phyloP scores from a whole-genome alignment of 2,888 invertebrate species.

The Encarsia formosa region DNA sequence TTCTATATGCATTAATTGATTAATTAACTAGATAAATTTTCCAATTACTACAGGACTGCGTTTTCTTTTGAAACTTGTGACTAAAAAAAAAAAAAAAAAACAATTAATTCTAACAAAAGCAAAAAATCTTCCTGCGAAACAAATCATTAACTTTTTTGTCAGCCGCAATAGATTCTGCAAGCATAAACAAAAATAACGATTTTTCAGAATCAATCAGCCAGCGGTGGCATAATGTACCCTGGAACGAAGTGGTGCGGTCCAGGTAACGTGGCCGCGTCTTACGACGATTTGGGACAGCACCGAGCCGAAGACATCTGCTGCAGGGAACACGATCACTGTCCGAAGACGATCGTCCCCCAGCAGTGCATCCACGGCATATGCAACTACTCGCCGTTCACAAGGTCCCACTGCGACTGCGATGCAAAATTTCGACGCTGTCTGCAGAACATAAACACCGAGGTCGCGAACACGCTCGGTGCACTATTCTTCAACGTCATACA shows the following conservation, averaged over 20 bases:
- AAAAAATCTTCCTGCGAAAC: no score
- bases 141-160: no score
- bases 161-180: no score
- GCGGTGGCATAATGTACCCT: conserved; percentile 50
- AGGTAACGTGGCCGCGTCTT: conserved; percentile 61
- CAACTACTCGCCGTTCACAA: conserved; percentile 65
- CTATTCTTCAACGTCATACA: conserved; percentile 73
- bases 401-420: conserved; percentile 74
- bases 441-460: conserved; percentile 62
- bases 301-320: conserved; percentile 68
- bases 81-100: no score
- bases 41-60: no score
- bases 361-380: conserved; percentile 64
- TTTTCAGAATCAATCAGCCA: conserved; percentile 38
- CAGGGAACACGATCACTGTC: conserved; percentile 70
- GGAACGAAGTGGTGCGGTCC: conserved; percentile 80
- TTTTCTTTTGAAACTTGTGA: no score
- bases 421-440: conserved; percentile 67
- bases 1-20: no score
- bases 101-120: no score
- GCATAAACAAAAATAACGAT: no score
- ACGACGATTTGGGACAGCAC: conserved; percentile 63
- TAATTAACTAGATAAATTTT: no score
- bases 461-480: conserved; percentile 68
- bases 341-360: conserved; percentile 58